Evolutionary conservation across 2,113 vertebrate genomes (phyloP).

Genomic region (Tiliqua scincoides): DNA sequence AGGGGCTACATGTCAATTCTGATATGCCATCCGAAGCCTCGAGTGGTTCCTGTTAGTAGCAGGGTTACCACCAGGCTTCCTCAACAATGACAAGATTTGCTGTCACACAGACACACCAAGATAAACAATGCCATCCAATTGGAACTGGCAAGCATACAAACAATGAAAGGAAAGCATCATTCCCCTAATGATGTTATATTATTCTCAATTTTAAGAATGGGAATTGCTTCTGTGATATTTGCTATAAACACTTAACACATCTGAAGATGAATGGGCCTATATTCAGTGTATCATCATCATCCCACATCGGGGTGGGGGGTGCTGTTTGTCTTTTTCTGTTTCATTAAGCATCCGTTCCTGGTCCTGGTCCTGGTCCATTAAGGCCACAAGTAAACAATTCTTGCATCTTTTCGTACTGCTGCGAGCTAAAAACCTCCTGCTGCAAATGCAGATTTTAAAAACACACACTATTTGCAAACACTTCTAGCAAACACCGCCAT

Average conservation of each 20-base stretch:
- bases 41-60: neutral
- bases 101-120: neutral
- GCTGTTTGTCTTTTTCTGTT: slow-evolving; percentile 22
- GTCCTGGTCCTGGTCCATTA: neutral
- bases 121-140: neutral
- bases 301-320: neutral
- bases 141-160: neutral
- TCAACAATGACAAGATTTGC: neutral
- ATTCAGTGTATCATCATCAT: neutral
- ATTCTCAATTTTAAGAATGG: slow-evolving; percentile 19
- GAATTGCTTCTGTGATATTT: neutral
- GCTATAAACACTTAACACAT: slow-evolving; percentile 13
- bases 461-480: neutral
- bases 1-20: neutral
- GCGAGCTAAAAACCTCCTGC: neutral
- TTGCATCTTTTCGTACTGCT: neutral
- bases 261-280: neutral
- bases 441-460: neutral
- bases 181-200: neutral
- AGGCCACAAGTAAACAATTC: neutral
- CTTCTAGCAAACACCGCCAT: neutral
- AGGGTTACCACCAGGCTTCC: neutral
- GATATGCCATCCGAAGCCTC: neutral
- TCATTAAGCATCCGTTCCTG: neutral
- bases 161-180: slow-evolving; percentile 32